phyloP scores from a whole-genome alignment of 2,113 vertebrate genomes.

The Cygnus atratus region DNA sequence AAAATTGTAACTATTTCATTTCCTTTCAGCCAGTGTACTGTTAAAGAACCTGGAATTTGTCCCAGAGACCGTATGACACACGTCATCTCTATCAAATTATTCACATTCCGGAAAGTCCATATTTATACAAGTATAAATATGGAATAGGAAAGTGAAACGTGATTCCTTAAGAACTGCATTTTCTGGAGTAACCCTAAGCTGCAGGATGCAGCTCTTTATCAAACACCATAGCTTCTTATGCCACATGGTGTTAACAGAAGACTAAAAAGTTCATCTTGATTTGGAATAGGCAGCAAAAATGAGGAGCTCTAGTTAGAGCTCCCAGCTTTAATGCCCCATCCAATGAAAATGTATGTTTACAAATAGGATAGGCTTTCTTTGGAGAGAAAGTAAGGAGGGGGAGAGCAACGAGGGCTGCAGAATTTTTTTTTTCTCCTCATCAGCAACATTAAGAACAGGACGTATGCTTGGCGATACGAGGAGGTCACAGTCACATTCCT shows the following conservation, averaged over 20 bases:
- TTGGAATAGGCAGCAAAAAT: not conserved
- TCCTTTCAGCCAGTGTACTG: not conserved
- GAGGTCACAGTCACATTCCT: not conserved
- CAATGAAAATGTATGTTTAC: not conserved
- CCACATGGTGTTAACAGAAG: not conserved
- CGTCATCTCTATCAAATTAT: not conserved
- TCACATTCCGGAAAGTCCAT: not conserved
- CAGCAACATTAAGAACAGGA: not conserved
- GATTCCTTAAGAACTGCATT: not conserved
- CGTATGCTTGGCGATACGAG: rapidly evolving
- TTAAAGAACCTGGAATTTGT: constrained; percentile 6
- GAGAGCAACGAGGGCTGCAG: not conserved
- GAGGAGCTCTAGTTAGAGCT: not conserved
- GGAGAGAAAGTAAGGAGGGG: not conserved
- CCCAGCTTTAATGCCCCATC: not conserved
- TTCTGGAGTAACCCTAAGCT: not conserved
- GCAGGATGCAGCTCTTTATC: not conserved
- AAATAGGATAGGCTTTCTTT: not conserved
- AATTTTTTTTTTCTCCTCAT: not conserved
- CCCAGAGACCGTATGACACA: not conserved
- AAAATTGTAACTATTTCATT: not conserved
- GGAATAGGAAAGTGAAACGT: not conserved
- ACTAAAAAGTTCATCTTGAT: not conserved
- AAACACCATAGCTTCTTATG: not conserved
- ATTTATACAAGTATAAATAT: not conserved